Evolutionary conservation across 2,113 vertebrate species (phyloP).

Genomic region (Setophaga petechia): DNA sequence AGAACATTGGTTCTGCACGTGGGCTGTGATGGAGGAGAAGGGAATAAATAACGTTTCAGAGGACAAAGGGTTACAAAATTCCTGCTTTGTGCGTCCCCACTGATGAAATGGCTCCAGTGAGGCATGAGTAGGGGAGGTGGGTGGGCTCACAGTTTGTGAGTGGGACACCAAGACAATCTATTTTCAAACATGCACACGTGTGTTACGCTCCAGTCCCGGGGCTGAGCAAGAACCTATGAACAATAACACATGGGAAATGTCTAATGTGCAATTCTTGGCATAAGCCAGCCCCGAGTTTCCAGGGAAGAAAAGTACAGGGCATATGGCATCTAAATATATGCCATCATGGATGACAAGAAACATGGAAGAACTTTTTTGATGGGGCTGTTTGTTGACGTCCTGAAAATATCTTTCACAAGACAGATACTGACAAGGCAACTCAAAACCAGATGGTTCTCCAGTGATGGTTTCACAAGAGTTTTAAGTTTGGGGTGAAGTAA

Average conservation of each 20-base stretch:
- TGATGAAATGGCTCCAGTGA: neutral
- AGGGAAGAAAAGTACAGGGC: slow-evolving; percentile 15
- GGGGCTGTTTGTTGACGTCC: slow-evolving; percentile 19
- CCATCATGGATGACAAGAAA: slow-evolving; percentile 1
- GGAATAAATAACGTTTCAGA: neutral
- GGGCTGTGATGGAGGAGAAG: neutral
- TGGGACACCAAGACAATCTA: slow-evolving; percentile 9
- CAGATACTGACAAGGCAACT: slow-evolving; percentile 38
- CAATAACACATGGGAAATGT: neutral
- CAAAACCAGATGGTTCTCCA: slow-evolving; percentile 38
- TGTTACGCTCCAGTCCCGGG: neutral
- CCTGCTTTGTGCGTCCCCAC: neutral
- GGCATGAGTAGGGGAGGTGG: neutral
- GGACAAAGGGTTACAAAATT: neutral
- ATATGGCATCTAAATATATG: slow-evolving; percentile 47
- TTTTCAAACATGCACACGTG: neutral
- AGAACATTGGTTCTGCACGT: neutral
- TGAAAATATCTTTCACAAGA: slow-evolving; percentile 35
- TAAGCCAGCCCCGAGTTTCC: slow-evolving; percentile 2
- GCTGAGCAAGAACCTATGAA: slow-evolving; percentile 10
- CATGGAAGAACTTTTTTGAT: slow-evolving; percentile 36
- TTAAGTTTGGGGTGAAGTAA: neutral
- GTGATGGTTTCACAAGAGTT: slow-evolving; percentile 21
- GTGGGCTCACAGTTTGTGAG: neutral
- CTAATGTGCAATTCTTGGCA: slow-evolving; percentile 7